Base-by-base conservation (phyloP, 2,113 vertebrate genomes). In the Pseudorhombus dupliciocellatus region DNA sequence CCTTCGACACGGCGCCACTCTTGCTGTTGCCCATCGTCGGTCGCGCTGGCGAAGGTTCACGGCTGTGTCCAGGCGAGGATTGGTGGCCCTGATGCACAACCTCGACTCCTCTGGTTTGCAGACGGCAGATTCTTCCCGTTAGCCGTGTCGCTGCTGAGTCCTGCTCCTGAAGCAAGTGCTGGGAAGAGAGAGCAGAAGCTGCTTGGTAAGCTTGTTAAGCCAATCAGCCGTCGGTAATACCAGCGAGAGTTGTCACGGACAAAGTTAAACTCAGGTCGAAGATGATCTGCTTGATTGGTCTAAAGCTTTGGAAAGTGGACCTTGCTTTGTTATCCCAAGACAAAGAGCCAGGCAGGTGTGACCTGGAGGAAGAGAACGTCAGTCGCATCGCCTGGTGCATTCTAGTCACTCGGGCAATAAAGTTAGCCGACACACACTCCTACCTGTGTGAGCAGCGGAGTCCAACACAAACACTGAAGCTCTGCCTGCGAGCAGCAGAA, bases 21-120 rank as follows among this genome's bases (percentile, higher is more conserved):
- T 86, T 90, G 83, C 21, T 66, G 77, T 93, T 93, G 2, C 92
- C 92, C 92, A 93, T 93, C 11, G 52, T 59, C 74, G 71, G 11
- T 22, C 46, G 37, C 71, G 62, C 28, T 54, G 48, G 16, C 46
- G 22, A 25, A 65, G 51, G 61, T 60, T 60, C 9, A 12, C 15
- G 73, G 54, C 3, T 73, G 20, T 58, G 52, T 68, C 1, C 26
- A 37, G 46, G 15, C 44, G 40, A 26, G 20, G 57, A 56, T 46
- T 0, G 53, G 21, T 52, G 11, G 26, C 28, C 46, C 40, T 40
- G 20, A 46, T 1, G 34, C 21, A 25, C 22, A 42, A 40, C 24
- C 59, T 71, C 20, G 14, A 42, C 59, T 77, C 70, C 21, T 79
- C 42, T 30, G 20, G 26, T 46, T 48, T 34, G 21, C 48, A 10